A percentile compares a stretch with the other conserved stretches of the same genome.
Conservation (phyloP, 1,140 invertebrate genomes). For the Manduca sexta region DNA sequence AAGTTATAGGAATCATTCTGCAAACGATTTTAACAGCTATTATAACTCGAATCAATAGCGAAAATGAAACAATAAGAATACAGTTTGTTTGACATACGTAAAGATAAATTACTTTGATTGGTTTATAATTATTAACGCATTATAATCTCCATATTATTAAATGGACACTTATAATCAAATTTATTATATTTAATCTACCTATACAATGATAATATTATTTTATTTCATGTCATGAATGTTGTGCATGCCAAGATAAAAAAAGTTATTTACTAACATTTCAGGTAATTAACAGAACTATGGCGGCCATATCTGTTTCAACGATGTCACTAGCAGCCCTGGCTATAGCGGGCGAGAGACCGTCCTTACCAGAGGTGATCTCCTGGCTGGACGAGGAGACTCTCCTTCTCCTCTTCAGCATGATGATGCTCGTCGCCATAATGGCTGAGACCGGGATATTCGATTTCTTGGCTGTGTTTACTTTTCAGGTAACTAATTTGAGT, state of each 20-base stretch:
- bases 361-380: conserved; percentile 82
- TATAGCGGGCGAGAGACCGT: conserved; percentile 82
- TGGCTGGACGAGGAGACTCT: conserved; percentile 94
- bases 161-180: no score
- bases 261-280: conserved; percentile 27
- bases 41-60: no score
- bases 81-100: no score
- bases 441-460: conserved; percentile 94
- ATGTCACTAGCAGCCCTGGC: conserved; percentile 84
- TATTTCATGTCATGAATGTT: no score
- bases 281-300: conserved; percentile 86
- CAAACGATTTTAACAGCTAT: no score
- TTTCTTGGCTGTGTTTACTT: conserved; percentile 87
- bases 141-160: no score
- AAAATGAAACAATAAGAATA: no score
- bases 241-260: no score
- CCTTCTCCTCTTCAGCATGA: conserved; percentile 92
- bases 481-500: conserved; percentile 73
- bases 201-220: no score
- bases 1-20: conserved; percentile 15
- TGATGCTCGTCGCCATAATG: conserved; percentile 91
- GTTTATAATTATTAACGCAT: no score
- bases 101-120: no score
- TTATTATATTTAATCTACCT: no score
- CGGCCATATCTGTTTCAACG: conserved; percentile 87